A percentile compares a stretch with the other conserved stretches of the same genome.
Conservation (phyloP, 2,113 vertebrate genomes). For the Noturus placidus region DNA sequence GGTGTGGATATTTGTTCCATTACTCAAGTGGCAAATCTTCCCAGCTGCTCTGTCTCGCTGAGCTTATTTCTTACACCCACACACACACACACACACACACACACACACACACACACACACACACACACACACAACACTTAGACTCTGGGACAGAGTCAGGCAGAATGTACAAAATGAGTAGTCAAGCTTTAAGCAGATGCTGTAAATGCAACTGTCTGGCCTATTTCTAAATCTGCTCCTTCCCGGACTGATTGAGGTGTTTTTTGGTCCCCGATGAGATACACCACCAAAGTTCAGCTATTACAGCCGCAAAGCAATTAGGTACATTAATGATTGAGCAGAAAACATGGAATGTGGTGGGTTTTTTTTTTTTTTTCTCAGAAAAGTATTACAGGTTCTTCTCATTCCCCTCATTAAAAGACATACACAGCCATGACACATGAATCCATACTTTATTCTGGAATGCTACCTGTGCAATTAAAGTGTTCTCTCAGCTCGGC, state of each 20-base stretch:
- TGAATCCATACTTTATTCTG: background rate
- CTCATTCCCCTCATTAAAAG: background rate
- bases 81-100: constrained; percentile 14
- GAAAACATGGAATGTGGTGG: constrained; percentile 15
- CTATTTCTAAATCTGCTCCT: constrained; percentile 47
- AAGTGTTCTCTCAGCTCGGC: background rate
- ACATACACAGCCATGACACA: background rate
- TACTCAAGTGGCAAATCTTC: constrained; percentile 65
- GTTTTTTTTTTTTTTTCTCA: background rate
- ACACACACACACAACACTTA: constrained; percentile 25
- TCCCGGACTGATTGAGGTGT: constrained; percentile 25
- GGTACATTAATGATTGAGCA: constrained; percentile 42
- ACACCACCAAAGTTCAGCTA: constrained; percentile 18
- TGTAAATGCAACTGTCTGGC: constrained; percentile 49
- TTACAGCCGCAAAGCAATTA: constrained; percentile 48
- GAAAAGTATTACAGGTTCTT: background rate
- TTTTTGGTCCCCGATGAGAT: constrained; percentile 6
- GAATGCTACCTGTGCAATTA: background rate
- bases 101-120: constrained; percentile 20
- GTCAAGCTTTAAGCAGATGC: constrained; percentile 37
- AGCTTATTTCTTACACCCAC: background rate
- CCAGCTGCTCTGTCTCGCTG: constrained; percentile 43
- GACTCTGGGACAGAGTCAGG: constrained; percentile 45
- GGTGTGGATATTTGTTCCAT: constrained; percentile 68
- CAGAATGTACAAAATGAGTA: constrained; percentile 36